Percentiles rank a stretch among this genome's conserved stretches.
phyloP scores from a whole-genome alignment of 1,140 invertebrate genomes.

The Aphelenchoides avenae region DNA sequence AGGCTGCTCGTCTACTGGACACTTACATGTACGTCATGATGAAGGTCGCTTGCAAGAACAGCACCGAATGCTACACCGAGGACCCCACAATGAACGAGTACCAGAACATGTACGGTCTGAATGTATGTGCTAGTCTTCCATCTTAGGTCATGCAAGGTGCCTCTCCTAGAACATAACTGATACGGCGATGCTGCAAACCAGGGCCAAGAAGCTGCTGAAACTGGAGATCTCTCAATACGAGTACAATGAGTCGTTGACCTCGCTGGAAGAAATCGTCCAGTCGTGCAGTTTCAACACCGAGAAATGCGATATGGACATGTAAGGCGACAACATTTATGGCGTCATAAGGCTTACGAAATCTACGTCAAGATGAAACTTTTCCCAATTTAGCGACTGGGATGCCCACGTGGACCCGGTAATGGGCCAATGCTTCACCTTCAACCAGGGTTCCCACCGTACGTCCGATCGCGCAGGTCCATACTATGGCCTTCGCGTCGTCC shows the following conservation, averaged over 20 bases:
- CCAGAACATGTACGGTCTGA: constrained; percentile 13
- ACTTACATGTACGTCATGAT: constrained; percentile 31
- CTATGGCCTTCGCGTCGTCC: constrained; percentile 31
- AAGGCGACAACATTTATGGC: background rate
- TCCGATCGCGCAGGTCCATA: constrained; percentile 30
- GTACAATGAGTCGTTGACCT: background rate
- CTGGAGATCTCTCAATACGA: constrained; percentile 30
- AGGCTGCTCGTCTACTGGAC: constrained; percentile 29
- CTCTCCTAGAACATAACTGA: constrained; percentile 26
- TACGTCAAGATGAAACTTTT: background rate
- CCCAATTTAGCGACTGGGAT: constrained; percentile 25
- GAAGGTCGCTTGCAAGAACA: constrained; percentile 16
- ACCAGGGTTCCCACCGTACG: constrained; percentile 1
- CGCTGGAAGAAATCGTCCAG: constrained; percentile 25
- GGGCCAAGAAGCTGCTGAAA: constrained; percentile 13
- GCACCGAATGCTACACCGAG: constrained; percentile 10
- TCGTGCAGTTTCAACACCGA: no score
- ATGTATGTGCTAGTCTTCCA: constrained; percentile 1
- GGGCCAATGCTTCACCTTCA: constrained; percentile 39
- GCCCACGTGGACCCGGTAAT: constrained; percentile 25
- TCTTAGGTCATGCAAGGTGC: background rate
- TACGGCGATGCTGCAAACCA: constrained; percentile 33
- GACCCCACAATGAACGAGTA: constrained; percentile 31
- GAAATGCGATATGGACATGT: no score
- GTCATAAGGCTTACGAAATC: no score